phyloP scores from a whole-genome alignment of 1,140 invertebrate genomes.

The Ceratosolen fusciceps region DNA sequence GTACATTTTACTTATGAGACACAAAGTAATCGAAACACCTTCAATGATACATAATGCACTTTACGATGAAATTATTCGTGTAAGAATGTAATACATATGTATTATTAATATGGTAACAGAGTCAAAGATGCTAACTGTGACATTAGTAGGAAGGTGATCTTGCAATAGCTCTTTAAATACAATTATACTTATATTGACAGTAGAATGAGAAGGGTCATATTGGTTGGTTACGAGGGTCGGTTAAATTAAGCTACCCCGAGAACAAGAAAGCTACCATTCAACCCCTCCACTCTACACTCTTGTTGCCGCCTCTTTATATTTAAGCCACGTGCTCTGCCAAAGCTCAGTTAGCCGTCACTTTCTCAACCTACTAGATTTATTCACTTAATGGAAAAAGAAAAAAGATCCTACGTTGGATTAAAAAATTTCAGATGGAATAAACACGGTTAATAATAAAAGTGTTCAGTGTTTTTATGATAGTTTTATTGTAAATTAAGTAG shows the following conservation, averaged over 20 bases:
- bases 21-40: too few species aligned
- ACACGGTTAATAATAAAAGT: neutral
- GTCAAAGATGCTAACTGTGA: neutral
- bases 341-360: slow-evolving; percentile 24
- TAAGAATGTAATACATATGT: neutral
- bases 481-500: neutral
- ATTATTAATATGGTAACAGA: neutral
- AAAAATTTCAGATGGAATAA: neutral
- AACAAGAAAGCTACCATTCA: neutral
- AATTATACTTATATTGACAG: slow-evolving; percentile 53
- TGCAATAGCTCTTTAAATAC: slow-evolving; percentile 57
- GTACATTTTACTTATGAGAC: too few species aligned
- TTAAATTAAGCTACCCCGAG: neutral
- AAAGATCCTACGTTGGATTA: neutral
- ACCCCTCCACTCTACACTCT: neutral
- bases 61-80: neutral
- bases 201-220: neutral
- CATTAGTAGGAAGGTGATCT: neutral
- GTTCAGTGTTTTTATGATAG: too few species aligned
- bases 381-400: neutral
- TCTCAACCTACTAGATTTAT: neutral
- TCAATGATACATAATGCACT: neutral
- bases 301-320: neutral
- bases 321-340: slow-evolving; percentile 15
- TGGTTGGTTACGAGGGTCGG: neutral